phyloP scores from a whole-genome alignment of 2,113 vertebrate species.

The Cottus gobio region DNA sequence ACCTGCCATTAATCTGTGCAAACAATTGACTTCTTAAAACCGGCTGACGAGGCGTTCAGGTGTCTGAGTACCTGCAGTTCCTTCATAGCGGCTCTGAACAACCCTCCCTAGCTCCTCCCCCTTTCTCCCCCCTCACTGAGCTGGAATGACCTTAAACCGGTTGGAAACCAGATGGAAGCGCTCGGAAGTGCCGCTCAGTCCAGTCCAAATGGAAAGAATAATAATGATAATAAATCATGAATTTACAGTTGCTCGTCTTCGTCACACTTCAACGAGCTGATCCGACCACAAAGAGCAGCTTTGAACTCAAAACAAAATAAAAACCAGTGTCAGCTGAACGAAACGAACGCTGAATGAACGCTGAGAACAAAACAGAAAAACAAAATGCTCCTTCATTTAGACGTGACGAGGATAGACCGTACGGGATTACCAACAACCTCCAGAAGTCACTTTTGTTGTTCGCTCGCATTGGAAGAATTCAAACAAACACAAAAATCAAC shows the following conservation, averaged over 20 bases:
- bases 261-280: conserved; percentile 65
- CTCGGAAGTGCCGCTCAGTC: conserved; percentile 2
- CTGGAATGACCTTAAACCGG: conserved; percentile 68
- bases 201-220: conserved; percentile 39
- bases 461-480: background rate
- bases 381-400: too few relatives aligned
- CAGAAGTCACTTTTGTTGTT: background rate
- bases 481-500: conserved; percentile 17
- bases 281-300: conserved; percentile 50
- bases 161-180: conserved; percentile 63
- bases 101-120: conserved; percentile 11
- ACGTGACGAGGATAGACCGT: conserved; percentile 64
- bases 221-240: conserved; percentile 20
- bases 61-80: conserved; percentile 49
- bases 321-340: conserved; percentile 10
- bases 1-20: conserved; percentile 82
- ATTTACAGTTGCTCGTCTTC: conserved; percentile 68
- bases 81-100: background rate
- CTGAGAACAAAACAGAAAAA: too few relatives aligned
- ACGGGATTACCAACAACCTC: conserved; percentile 38
- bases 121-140: conserved; percentile 19
- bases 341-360: too few relatives aligned
- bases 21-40: conserved; percentile 78
- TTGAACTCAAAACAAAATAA: conserved; percentile 15
- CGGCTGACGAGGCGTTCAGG: conserved; percentile 15